Evolutionary conservation across 2,113 vertebrate genomes (phyloP), one percentile per base, ranked within the genome.

Genomic region (Balaeniceps rex): DNA sequence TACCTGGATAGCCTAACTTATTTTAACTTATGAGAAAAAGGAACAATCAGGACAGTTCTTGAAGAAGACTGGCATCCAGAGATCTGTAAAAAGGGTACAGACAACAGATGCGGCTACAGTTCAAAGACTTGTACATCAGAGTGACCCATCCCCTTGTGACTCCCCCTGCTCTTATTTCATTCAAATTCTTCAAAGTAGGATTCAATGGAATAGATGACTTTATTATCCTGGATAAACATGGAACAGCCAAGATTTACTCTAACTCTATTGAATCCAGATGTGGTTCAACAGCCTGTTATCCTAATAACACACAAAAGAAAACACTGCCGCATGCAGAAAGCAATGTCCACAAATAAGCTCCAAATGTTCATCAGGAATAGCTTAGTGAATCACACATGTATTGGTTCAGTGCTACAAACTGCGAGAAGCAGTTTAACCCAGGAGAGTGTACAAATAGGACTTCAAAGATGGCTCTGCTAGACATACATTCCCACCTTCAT

Each of bases 71-170:
- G 77, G 13, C 57, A 93, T 47, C 60, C 81, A 57, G n/a, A 71
- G 64, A 81, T 72, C 44, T 76, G 70, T 38, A 38, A 64, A 80
- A 94, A 52, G 31, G 28, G 12, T 70, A 23, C 19, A 75, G 63
- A 47, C 44, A 92, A 57, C 77, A 84, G 46, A 64, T 29, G 78
- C 10, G 72, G 47, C 26, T 68, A 51, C 23, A 88, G 84, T 93
- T 93, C 92, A 96, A 95, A 94, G 84, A 61, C 44, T 69, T 75
- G 25, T 29, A 91, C 76, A 93, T 96, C 93, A 96, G 75, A 82
- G 19, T 77, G 66, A 83, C 65, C 66, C 69, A 28, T 34, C 28
- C 57, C 58, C 51, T 70, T 64, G 66, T 52, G 54, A 72, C 71
- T 93, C 28, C 31, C 31, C 58, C 21, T 84, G 31, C 54, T 92